phyloP scores from a whole-genome alignment of 2,113 vertebrate species.

The Burhinus oedicnemus region DNA sequence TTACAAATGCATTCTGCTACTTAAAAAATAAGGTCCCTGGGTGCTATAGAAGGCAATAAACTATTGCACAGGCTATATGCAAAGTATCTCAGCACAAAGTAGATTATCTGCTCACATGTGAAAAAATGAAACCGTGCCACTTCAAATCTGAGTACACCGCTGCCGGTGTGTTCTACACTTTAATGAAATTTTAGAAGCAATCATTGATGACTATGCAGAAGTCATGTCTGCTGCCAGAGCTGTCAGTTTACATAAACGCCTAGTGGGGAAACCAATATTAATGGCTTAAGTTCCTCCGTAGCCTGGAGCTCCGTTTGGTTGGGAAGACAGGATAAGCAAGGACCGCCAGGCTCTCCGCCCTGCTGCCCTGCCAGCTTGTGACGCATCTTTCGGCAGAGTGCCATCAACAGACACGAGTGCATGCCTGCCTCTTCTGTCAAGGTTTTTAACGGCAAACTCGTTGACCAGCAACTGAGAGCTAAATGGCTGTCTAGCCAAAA shows the following conservation, averaged over 20 bases:
- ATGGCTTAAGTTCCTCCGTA: neutral
- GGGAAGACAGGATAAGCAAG: neutral
- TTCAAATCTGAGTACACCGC: neutral
- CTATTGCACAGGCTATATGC: neutral
- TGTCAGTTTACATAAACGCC: constrained; percentile 56
- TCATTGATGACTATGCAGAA: constrained; percentile 32
- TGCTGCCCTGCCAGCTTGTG: constrained; percentile 15
- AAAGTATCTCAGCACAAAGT: neutral
- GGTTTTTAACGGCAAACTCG: neutral
- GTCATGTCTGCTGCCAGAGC: constrained; percentile 45
- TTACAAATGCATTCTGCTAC: neutral
- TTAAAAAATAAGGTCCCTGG: neutral
- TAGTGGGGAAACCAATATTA: constrained; percentile 37
- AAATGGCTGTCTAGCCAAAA: neutral
- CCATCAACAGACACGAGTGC: neutral
- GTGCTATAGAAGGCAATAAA: neutral
- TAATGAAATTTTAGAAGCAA: constrained; percentile 59
- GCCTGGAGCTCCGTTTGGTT: neutral
- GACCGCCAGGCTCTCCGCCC: neutral
- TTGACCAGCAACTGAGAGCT: neutral
- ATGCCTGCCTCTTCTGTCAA: neutral
- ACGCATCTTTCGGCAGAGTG: neutral
- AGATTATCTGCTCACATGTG: neutral
- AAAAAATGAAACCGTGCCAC: neutral
- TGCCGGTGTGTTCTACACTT: neutral